Conservation (phyloP, 2,888 invertebrate species). For the Hirtodrosophila trivittata region DNA sequence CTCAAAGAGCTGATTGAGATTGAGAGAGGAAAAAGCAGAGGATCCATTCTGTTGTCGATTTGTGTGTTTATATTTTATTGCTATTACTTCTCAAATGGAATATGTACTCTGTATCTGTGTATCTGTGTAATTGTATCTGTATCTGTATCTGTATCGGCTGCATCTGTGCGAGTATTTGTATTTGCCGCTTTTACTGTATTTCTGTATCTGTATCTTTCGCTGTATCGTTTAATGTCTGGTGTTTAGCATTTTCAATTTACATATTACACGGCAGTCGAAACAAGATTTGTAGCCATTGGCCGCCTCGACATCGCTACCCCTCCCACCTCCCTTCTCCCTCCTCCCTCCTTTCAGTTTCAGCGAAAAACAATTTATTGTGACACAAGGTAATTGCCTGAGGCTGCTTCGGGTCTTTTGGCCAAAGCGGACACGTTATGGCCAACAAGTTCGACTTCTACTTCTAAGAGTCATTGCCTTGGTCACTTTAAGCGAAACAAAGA, state of each 20-base stretch:
- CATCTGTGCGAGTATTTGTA: slow-evolving; percentile 35
- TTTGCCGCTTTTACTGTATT: slow-evolving; percentile 35
- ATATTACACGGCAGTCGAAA: slow-evolving; percentile 77
- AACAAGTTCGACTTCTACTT: slow-evolving; percentile 5
- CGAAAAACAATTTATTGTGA: slow-evolving; percentile 78
- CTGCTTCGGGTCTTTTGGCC: slow-evolving; percentile 46
- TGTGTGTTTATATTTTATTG: slow-evolving; percentile 23
- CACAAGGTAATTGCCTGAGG: slow-evolving; percentile 74
- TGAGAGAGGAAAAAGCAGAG: no score
- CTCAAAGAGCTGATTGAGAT: no score
- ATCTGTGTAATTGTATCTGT: slow-evolving; percentile 27
- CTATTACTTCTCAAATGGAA: slow-evolving; percentile 6
- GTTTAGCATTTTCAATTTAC: slow-evolving; percentile 80
- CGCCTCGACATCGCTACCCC: no score
- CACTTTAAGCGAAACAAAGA: background rate
- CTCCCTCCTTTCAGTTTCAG: slow-evolving; percentile 11
- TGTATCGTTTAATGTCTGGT: slow-evolving; percentile 75
- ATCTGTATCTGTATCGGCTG: slow-evolving; percentile 23
- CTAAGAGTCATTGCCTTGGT: slow-evolving; percentile 31
- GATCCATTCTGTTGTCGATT: slow-evolving; percentile 12
- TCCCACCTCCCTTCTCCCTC: slow-evolving; percentile 23
- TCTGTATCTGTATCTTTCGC: slow-evolving; percentile 38
- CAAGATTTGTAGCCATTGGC: slow-evolving; percentile 73
- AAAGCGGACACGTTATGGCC: slow-evolving; percentile 54
- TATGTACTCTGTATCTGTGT: background rate